Evolutionary conservation across 1,140 invertebrate species (phyloP), one percentile per base, ranked within the genome.

Genomic region (Psilanteris sp.): DNA sequence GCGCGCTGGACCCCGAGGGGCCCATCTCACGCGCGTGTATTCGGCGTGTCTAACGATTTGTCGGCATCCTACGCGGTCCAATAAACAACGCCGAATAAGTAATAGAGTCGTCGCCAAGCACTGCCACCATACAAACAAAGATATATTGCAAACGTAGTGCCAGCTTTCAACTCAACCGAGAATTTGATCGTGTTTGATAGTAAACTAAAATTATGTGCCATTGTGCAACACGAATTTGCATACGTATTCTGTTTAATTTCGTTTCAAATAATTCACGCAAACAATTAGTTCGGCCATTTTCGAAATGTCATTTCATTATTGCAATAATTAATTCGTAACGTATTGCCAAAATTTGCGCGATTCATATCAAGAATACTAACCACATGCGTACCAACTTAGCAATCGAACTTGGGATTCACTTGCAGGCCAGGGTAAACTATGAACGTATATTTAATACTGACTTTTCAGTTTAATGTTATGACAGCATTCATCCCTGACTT

Each of bases 41-140:
- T 67, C 71, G 46, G 52, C 37, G 61, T 73, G 70, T 73, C 70
- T 74, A 74, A 74, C 71, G 61, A 74, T 74, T 74, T 74, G 71
- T 74, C 61, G 71, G 61, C 71, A 74, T 74, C 52, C 71, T 61
- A 54, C 61, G 61, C 54, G 71, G 61, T 27, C 61, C 61, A 61
- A 61, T 67, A 74, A 74, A 74, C 61, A 74, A 61, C 61, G 31
- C 54, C 48, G 62, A 39, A 68, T 75, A 68, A 75, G 71, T 75
- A 75, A 75, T 75, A 66, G 71, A 75, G 71, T 62, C 55, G 62
- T 67, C 41, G 54, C 52, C 54, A 15, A 44, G 34, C 48, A 46
- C 32, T 41, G 55, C 66, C 54, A 36, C 54, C 14, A 62, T 29
- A 55, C 68, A 22, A 73, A 64, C 57, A 16, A 52, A 73, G 59